Conservation (phyloP, 2,888 invertebrate genomes). For the Callosobruchus maculatus region DNA sequence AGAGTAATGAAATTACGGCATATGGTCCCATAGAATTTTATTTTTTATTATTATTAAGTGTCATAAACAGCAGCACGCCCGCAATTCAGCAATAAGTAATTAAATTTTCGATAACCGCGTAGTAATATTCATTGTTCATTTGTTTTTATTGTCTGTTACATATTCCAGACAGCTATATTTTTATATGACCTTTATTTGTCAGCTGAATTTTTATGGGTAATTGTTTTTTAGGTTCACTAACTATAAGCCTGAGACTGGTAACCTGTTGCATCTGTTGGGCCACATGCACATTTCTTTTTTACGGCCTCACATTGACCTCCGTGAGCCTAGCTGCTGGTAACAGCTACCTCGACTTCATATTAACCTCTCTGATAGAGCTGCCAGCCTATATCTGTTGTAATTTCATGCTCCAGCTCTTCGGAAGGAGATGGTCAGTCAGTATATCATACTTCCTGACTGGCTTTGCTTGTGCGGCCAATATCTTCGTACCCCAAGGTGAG, state of each 20-base stretch:
- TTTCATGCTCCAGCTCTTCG: slow-evolving; percentile 60
- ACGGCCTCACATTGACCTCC: slow-evolving; percentile 75
- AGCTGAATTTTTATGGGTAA: no score
- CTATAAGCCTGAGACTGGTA: slow-evolving; percentile 54
- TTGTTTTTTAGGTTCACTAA: slow-evolving; percentile 27
- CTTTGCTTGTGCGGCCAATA: slow-evolving; percentile 56
- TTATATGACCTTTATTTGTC: no score
- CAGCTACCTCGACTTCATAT: slow-evolving; percentile 72
- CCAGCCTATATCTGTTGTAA: slow-evolving; percentile 67
- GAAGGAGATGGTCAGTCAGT: slow-evolving; percentile 62
- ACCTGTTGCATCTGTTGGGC: slow-evolving; percentile 79
- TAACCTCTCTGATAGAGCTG: slow-evolving; percentile 66
- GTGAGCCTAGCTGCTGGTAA: slow-evolving; percentile 72
- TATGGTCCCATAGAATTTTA: no score
- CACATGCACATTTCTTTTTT: slow-evolving; percentile 74
- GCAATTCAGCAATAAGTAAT: no score
- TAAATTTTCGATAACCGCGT: no score
- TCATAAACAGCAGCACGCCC: no score
- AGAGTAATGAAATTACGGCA: no score
- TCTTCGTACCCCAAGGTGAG: slow-evolving; percentile 57
- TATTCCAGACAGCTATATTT: no score
- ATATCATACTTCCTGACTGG: slow-evolving; percentile 62
- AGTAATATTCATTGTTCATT: no score
- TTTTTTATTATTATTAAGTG: no score
- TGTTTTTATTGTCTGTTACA: no score